Evolutionary conservation across 1,140 invertebrate genomes (phyloP), one percentile per base, ranked within the genome.

Genomic region (Caenorhabditis inopinata): DNA sequence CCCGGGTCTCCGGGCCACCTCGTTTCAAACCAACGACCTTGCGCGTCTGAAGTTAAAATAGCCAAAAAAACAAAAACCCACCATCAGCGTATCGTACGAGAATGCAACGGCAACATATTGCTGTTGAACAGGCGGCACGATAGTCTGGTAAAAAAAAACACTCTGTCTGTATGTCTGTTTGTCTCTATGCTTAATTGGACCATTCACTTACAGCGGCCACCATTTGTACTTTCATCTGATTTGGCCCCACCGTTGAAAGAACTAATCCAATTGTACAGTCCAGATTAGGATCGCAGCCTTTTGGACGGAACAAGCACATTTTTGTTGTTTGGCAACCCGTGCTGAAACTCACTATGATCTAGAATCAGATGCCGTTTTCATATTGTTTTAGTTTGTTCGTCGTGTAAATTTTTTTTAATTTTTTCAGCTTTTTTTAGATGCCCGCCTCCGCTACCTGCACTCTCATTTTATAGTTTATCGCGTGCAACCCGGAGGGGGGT

Each of bases 191-290:
- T 42, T 42, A 42, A 42, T 42, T 42, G 32, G 2, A 14, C 1
- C 3, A 32, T n/a, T n/a, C 0, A 58, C 27, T 32, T 42, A 68
- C 73, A 16, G 68, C 51, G 21, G 84, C 84, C 16, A 78, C 74
- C 62, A 85, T 74, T 77, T 85, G 74, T 42, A 85, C 51, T 48
- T 74, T 83, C 29, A 85, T 75, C 51, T 79, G 58, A 74, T 86
- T 85, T 42, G 46, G 62, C 14, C 74, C 83, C 21, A 76, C 77
- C 0, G 86, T 82, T 48, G 73, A 82, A 46, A 86, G 84, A 32
- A 85, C 79, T 7, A 86, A 76, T 14, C 81, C 84, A 27, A 86
- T 82, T 42, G 85, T 86, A 45, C 85, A 86, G 78, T 86, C 85
- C 11, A 84, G 42, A 38, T 68, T 79, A 16, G 85, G 85, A 78